Evolutionary conservation across 2,113 vertebrate species (phyloP).

Genomic region (Oncorhynchus nerka): DNA sequence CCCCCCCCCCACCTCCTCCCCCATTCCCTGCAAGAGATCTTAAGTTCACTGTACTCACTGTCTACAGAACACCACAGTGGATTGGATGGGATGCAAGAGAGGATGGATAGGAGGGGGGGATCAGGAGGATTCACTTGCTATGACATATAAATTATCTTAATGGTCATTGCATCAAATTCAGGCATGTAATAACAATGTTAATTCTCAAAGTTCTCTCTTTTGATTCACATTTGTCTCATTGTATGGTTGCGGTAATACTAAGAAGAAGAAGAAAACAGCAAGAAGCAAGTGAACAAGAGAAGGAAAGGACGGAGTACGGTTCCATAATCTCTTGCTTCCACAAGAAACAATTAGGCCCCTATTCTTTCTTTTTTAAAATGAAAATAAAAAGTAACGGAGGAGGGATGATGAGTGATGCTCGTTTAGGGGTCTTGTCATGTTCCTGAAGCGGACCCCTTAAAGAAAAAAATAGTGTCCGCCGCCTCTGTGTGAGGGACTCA

Average conservation of each 20-base stretch:
- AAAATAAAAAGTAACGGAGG: slow-evolving; percentile 32
- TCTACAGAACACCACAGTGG: slow-evolving; percentile 2
- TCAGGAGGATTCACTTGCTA: slow-evolving; percentile 16
- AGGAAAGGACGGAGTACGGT: slow-evolving; percentile 14
- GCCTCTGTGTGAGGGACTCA: slow-evolving; percentile 58
- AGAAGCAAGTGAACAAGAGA: slow-evolving; percentile 5
- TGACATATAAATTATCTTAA: background rate
- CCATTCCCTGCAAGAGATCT: slow-evolving; percentile 19
- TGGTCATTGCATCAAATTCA: background rate
- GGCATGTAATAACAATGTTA: background rate
- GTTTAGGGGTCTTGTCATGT: slow-evolving; percentile 60
- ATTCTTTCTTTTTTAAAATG: slow-evolving; percentile 44
- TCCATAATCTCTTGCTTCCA: slow-evolving; percentile 51
- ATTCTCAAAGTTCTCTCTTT: background rate
- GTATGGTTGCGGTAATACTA: background rate
- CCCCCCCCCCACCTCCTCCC: background rate
- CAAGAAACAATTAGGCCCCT: slow-evolving; percentile 59
- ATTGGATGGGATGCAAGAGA: background rate
- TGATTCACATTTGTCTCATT: background rate
- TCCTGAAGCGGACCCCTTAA: slow-evolving; percentile 46
- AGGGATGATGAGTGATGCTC: slow-evolving; percentile 55
- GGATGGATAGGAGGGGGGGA: background rate
- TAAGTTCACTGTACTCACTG: slow-evolving; percentile 14
- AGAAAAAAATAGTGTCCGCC: slow-evolving; percentile 47
- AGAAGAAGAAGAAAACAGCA: slow-evolving; percentile 21